These are phyloP conservation scores for Malurus melanocephalus DNA, from an alignment of 2,113 vertebrate species.

Conservation along the genomic window DNA sequence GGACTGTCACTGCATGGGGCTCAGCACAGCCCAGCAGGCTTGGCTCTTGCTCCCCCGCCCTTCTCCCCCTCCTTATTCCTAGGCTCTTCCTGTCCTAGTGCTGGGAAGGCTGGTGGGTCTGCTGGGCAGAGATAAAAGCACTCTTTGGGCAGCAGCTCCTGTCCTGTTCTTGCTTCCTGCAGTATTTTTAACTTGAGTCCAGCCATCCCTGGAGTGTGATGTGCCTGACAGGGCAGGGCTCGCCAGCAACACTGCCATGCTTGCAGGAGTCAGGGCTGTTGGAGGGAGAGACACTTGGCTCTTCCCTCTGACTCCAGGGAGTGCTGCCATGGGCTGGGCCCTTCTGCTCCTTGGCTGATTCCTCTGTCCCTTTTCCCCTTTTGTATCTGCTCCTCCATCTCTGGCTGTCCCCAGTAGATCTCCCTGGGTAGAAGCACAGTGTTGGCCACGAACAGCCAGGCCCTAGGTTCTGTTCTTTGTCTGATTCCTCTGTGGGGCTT, in stretches of 20 bases:
- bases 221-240: background rate
- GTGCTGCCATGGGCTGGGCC: background rate
- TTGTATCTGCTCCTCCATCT: background rate
- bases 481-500: background rate
- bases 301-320: background rate
- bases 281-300: background rate
- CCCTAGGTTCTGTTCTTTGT: background rate
- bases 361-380: background rate
- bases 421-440: background rate
- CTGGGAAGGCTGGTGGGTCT: slow-evolving; percentile 7
- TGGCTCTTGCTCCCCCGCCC: background rate
- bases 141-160: background rate
- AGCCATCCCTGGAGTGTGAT: background rate
- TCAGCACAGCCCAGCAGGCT: background rate
- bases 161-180: background rate
- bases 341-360: background rate
- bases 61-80: background rate
- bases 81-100: background rate
- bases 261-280: background rate
- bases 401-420: background rate
- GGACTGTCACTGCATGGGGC: background rate
- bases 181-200: slow-evolving; percentile 18
- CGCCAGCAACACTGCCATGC: background rate
- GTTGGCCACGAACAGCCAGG: background rate
- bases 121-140: slow-evolving; percentile 47